phyloP scores from a whole-genome alignment of 1,140 invertebrate genomes.

The Drosophila sulfurigaster region DNA sequence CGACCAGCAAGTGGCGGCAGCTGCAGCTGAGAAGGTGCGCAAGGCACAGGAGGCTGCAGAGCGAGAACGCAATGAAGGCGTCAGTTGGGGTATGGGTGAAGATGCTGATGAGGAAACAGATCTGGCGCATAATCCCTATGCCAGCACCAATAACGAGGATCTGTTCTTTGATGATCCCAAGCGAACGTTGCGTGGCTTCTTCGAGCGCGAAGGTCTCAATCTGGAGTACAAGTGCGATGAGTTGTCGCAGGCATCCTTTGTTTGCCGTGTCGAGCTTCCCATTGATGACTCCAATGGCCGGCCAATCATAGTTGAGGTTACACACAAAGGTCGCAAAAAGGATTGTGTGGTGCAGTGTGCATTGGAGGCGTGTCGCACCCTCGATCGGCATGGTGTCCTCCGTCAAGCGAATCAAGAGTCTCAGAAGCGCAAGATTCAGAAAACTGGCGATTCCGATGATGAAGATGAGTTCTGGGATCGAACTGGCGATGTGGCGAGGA shows the following conservation, averaged over 20 bases:
- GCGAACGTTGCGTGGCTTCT: constrained; percentile 96
- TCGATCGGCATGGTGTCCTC: constrained; percentile 93
- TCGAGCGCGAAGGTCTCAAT: constrained; percentile 96
- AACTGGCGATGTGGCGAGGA: constrained; percentile 96
- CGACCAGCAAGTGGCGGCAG: constrained; percentile 85
- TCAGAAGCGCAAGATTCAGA: constrained; percentile 87
- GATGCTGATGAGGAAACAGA: constrained; percentile 95
- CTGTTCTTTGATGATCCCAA: constrained; percentile 97
- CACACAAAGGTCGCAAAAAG: constrained; percentile 96
- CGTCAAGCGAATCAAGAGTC: constrained; percentile 90
- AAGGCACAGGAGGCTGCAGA: constrained; percentile 85
- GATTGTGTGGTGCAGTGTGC: constrained; percentile 97
- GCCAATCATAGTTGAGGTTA: constrained; percentile 92
- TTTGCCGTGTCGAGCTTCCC: constrained; percentile 89
- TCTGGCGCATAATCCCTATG: constrained; percentile 93
- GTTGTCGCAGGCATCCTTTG: constrained; percentile 91
- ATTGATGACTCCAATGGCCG: constrained; percentile 91
- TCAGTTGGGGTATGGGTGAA: constrained; percentile 97
- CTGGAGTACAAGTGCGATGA: constrained; percentile 94
- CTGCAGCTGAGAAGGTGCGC: constrained; percentile 86
- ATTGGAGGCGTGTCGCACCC: constrained; percentile 95
- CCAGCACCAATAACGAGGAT: constrained; percentile 92
- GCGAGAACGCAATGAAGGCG: constrained; percentile 89
- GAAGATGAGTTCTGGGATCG: constrained; percentile 97
- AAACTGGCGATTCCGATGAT: constrained; percentile 94